phyloP scores from a whole-genome alignment of 2,113 vertebrate species.

The Crypturellus undulatus region DNA sequence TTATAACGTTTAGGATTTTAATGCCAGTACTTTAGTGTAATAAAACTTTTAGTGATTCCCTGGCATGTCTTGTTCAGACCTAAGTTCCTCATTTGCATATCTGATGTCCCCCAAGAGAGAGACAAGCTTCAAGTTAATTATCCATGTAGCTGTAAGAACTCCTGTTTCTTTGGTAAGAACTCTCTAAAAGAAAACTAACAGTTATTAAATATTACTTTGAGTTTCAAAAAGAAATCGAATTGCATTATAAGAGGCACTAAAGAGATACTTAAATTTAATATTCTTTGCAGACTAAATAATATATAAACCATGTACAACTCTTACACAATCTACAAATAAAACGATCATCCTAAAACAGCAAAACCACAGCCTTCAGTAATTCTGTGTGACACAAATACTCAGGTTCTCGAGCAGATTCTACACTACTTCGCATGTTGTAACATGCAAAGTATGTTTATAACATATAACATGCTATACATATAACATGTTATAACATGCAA shows the following conservation, averaged over 20 bases:
- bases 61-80: constrained; percentile 77
- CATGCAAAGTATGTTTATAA: too few species aligned
- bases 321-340: constrained; percentile 72
- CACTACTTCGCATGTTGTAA: background rate
- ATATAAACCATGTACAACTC: constrained; percentile 71
- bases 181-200: constrained; percentile 84
- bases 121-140: constrained; percentile 85
- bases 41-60: constrained; percentile 82
- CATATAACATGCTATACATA: too few species aligned
- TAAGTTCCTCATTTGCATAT: constrained; percentile 84
- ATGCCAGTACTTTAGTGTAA: constrained; percentile 71
- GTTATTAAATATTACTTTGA: constrained; percentile 83
- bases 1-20: constrained; percentile 68
- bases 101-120: constrained; percentile 83
- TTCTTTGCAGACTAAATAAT: constrained; percentile 77
- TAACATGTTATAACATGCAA: background rate
- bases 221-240: constrained; percentile 79
- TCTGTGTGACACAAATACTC: background rate
- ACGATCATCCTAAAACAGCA: constrained; percentile 55
- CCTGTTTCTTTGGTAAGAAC: constrained; percentile 81
- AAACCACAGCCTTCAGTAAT: constrained; percentile 18
- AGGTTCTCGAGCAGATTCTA: background rate
- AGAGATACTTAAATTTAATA: constrained; percentile 80
- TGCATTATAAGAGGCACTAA: constrained; percentile 79
- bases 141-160: constrained; percentile 81